phyloP scores from a whole-genome alignment of 2,888 invertebrate genomes.

The Drosophila lutescens region DNA sequence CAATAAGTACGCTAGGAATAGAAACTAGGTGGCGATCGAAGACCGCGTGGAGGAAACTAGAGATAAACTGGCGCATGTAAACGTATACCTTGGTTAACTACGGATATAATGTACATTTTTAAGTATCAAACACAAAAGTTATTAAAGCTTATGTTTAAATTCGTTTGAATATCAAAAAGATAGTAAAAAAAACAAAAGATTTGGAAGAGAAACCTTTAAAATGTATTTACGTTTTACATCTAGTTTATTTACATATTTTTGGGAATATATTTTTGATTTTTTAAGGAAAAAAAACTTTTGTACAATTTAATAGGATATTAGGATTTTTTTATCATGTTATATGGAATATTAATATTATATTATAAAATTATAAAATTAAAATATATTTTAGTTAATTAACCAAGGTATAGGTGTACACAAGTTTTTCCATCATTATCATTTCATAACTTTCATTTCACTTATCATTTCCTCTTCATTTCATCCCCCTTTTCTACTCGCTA shows the following conservation, averaged over 20 bases:
- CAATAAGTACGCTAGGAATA: conserved; percentile 49
- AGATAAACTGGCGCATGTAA: conserved; percentile 10
- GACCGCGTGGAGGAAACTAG: conserved; percentile 45
- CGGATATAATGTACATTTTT: neutral
- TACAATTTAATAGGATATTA: too few relatives aligned
- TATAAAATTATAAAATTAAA: neutral
- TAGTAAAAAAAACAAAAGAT: too few relatives aligned
- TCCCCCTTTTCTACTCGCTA: conserved; percentile 63
- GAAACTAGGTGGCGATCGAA: conserved; percentile 45
- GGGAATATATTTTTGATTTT: neutral
- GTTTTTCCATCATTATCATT: conserved; percentile 13
- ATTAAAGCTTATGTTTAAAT: conserved; percentile 9
- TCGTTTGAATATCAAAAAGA: conserved; percentile 7
- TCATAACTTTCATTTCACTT: conserved; percentile 32
- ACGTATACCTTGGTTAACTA: conserved; percentile 9
- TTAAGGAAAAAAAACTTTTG: neutral
- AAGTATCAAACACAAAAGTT: neutral
- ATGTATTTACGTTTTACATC: neutral
- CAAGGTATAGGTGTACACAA: conserved; percentile 7
- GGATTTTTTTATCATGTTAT: too few relatives aligned
- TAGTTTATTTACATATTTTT: conserved; percentile 17
- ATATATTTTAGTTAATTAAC: neutral
- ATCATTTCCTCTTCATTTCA: conserved; percentile 8
- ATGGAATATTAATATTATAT: neutral
- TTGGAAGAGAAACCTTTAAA: conserved; percentile 1